Conservation (phyloP, 2,888 invertebrate species). For the Anticlea derivata region DNA sequence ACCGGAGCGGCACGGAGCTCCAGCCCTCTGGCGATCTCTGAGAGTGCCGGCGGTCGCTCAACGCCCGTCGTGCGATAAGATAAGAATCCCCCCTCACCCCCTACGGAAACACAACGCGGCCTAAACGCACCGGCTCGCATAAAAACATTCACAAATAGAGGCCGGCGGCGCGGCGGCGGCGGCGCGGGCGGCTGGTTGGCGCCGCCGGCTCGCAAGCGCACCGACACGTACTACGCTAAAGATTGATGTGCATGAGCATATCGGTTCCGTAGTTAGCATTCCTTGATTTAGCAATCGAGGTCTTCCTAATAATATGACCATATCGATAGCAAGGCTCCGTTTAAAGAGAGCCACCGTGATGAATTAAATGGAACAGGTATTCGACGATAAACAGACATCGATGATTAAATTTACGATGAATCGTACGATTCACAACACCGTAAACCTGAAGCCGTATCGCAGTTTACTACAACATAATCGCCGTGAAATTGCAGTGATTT, state of each 20-base stretch:
- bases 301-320: conserved; percentile 31
- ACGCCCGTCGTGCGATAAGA: conserved; percentile 55
- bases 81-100: conserved; percentile 44
- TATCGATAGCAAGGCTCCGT: conserved; percentile 22
- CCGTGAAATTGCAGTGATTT: conserved; percentile 32
- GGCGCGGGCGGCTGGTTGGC: conserved; percentile 42
- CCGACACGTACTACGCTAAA: conserved; percentile 46
- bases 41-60: conserved; percentile 55
- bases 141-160: conserved; percentile 71
- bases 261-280: conserved; percentile 37
- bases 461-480: conserved; percentile 28
- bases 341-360: conserved; percentile 39
- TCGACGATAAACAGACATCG: conserved; percentile 46
- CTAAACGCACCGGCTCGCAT: conserved; percentile 58
- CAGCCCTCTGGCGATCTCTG: conserved; percentile 43
- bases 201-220: conserved; percentile 54
- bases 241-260: conserved; percentile 59
- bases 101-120: conserved; percentile 33
- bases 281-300: conserved; percentile 38
- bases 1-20: conserved; percentile 11
- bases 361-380: conserved; percentile 54
- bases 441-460: conserved; percentile 49
- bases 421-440: conserved; percentile 47
- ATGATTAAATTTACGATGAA: conserved; percentile 53
- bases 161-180: conserved; percentile 53